phyloP scores from a whole-genome alignment of 2,797 vertebrate genomes.

The Macrochelys suwanniensis region DNA sequence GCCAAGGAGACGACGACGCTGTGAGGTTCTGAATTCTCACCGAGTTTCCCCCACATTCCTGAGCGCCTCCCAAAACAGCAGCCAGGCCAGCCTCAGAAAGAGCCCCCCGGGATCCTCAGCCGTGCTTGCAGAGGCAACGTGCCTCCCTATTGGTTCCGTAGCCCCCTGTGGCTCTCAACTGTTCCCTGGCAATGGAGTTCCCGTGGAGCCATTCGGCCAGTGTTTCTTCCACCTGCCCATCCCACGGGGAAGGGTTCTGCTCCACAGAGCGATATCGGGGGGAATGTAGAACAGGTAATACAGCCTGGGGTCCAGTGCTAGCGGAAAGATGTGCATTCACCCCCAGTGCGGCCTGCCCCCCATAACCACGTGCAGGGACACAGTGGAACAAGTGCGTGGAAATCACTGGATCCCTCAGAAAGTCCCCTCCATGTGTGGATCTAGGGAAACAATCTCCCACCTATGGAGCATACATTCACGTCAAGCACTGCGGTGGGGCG shows the following conservation, averaged over 20 bases:
- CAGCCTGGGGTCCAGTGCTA: neutral
- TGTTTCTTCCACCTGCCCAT: neutral
- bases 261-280: neutral
- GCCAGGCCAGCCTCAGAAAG: neutral
- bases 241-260: neutral
- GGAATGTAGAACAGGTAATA: neutral
- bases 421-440: neutral
- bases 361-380: neutral
- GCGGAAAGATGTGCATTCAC: no score
- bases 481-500: neutral
- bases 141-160: neutral
- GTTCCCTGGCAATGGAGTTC: no score
- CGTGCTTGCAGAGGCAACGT: neutral
- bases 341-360: no score
- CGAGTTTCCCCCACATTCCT: neutral
- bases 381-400: neutral
- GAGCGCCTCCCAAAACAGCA: neutral
- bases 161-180: neutral
- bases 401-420: neutral
- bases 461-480: neutral
- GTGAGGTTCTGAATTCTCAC: neutral
- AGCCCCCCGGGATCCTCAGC: neutral
- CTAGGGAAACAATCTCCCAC: neutral
- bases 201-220: neutral
- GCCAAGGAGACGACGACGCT: neutral